Evolutionary conservation across 2,113 vertebrate genomes (phyloP), one percentile per base, ranked within the genome.

Genomic region (Centropus bengalensis): DNA sequence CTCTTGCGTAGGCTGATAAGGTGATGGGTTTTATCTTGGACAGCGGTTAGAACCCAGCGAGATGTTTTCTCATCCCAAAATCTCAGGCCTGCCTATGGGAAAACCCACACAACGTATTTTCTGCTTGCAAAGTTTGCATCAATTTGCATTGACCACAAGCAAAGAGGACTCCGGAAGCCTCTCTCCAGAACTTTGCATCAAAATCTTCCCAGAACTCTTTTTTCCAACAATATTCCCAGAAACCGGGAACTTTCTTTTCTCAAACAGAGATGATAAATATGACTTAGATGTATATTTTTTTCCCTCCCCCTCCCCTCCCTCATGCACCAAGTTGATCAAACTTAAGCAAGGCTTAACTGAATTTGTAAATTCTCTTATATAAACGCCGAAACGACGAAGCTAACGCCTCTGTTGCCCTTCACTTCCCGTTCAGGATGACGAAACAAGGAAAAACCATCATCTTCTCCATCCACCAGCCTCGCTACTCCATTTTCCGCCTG

Each of bases 401-500:
- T 60, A 58, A 55, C 28, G 23, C 5, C 20, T 42, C 38, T 83
- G 21, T 88, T 8, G 0, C 73, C 95, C 64, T 93, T 67, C 82
- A 3, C 40, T 91, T 83, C 81, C 69, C 82, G 33, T 88, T 40
- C 95, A 99, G 99, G 96, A 99, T 99, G 98, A 97, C 97, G 4
- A 97, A 94, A 51, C 95, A 97, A 47, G 99, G 99, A 1, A 98
- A 97, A 82, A 99, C 98, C 42, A 99, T 99, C 63, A 99, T 99
- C 95, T 98, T 99, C 90, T 99, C 99, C 91, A 99, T 99, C 95
- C 99, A 99, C 91, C 99, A 99, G 94, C 99, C 99, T 21, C 98
- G 99, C 3, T 99, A 99, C 93, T 98, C 98, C 94, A 99, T 99
- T 97, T 99, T 99, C 97, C 98, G 98, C 3, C 97, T 99, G 66